These are phyloP conservation scores for Cephalopterus ornatus DNA, from an alignment of 2,113 vertebrate genomes.

Conservation along the genomic window DNA sequence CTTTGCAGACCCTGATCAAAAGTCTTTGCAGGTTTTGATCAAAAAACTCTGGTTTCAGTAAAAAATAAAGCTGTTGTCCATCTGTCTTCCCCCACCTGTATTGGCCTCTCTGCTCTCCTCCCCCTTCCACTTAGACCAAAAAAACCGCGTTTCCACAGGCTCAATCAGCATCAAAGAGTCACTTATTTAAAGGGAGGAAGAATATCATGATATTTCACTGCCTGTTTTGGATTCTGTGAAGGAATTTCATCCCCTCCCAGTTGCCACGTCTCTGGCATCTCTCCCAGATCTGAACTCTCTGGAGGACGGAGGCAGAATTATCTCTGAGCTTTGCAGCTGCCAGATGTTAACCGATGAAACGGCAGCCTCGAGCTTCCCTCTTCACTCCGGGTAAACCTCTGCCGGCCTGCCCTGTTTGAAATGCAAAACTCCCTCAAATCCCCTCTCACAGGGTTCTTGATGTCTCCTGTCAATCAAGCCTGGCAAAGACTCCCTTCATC, in stretches of 20 bases:
- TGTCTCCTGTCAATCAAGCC: not conserved
- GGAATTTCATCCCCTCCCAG: constrained; percentile 45
- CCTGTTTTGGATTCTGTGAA: constrained; percentile 55
- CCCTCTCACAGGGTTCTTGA: not conserved
- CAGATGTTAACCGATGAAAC: constrained; percentile 32
- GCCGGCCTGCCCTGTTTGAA: constrained; percentile 15
- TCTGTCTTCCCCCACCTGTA: not conserved
- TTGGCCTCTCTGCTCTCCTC: not conserved
- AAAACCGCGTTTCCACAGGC: not conserved
- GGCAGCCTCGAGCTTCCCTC: not conserved
- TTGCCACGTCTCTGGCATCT: constrained; percentile 27
- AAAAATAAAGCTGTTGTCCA: not conserved
- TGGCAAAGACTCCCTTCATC: not conserved
- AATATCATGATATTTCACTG: constrained; percentile 1
- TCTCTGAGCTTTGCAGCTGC: constrained; percentile 43
- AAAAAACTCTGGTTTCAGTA: not conserved
- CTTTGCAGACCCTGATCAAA: not conserved
- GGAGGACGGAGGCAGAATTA: constrained; percentile 35
- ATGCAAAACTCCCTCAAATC: constrained; percentile 26
- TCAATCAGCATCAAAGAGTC: not conserved
- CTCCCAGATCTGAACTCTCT: constrained; percentile 38
- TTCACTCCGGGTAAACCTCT: constrained; percentile 12
- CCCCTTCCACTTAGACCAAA: not conserved
- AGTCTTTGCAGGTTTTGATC: not conserved
- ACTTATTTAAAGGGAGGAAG: not conserved